Percentiles rank a stretch among this genome's conserved stretches.
Evolutionary conservation across 1,140 invertebrate species (phyloP).

Genomic region (Drepana arcuata): DNA sequence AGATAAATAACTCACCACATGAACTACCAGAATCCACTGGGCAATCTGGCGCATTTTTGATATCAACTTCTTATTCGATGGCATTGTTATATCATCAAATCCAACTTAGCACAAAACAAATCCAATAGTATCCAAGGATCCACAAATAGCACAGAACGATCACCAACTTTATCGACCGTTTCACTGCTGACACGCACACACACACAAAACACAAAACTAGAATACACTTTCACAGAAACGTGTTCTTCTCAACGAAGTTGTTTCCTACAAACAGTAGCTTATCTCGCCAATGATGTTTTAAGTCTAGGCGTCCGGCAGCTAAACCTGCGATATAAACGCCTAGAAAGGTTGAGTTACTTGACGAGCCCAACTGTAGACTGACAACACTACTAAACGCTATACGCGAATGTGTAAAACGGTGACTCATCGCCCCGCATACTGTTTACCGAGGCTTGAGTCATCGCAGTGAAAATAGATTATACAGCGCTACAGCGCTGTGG

Average conservation of each 20-base stretch:
- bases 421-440: conserved; percentile 71
- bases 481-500: conserved; percentile 46
- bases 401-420: conserved; percentile 71
- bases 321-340: conserved; percentile 60
- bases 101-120: conserved; percentile 20
- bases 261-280: conserved; percentile 35
- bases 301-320: conserved; percentile 54
- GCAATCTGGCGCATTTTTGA: conserved; percentile 58
- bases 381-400: conserved; percentile 69
- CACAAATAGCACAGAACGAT: conserved; percentile 56
- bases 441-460: conserved; percentile 71
- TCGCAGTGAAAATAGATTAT: conserved; percentile 37
- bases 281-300: conserved; percentile 32
- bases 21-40: conserved; percentile 59
- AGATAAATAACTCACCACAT: conserved; percentile 58
- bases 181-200: conserved; percentile 63
- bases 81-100: conserved; percentile 37
- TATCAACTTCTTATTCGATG: conserved; percentile 59
- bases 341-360: conserved; percentile 54
- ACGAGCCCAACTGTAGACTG: conserved; percentile 66
- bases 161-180: conserved; percentile 63
- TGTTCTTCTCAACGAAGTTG: conserved; percentile 43
- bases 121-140: conserved; percentile 42
- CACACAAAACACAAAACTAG: conserved; percentile 37
- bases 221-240: conserved; percentile 61